These are phyloP conservation scores for Mobula hypostoma DNA, from an alignment of 2,113 vertebrate species.

Conservation along the genomic window DNA sequence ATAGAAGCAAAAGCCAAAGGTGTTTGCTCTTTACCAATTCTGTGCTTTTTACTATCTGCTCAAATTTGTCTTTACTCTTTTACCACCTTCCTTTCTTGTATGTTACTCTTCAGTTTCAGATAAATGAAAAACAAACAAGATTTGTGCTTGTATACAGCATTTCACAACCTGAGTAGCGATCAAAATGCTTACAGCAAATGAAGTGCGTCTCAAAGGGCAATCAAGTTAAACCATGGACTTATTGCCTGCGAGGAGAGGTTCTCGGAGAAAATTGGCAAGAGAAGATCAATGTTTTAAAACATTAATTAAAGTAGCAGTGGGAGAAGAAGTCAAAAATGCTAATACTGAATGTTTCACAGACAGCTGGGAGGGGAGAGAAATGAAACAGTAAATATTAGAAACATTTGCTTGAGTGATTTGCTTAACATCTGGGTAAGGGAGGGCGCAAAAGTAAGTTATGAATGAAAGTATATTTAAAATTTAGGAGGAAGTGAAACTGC, in stretches of 20 bases:
- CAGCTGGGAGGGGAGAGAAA: slow-evolving; percentile 32
- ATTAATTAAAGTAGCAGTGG: neutral
- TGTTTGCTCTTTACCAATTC: neutral
- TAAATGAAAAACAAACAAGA: neutral
- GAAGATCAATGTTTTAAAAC: neutral
- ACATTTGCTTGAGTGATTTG: slow-evolving; percentile 23
- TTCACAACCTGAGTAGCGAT: neutral
- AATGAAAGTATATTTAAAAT: slow-evolving; percentile 33
- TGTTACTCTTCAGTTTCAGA: neutral
- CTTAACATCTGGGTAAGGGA: slow-evolving; percentile 12
- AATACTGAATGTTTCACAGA: neutral
- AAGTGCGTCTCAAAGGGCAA: neutral
- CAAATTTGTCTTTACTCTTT: neutral
- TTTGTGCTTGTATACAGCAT: neutral
- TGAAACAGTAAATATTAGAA: slow-evolving; percentile 37
- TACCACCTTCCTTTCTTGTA: neutral
- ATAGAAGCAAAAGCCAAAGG: neutral
- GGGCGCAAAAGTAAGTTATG: slow-evolving; percentile 12
- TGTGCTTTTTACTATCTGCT: neutral
- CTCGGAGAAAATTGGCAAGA: no score
- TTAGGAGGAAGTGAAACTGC: slow-evolving; percentile 31
- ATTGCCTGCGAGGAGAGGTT: neutral
- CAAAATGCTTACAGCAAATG: neutral
- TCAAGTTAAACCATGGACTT: neutral
- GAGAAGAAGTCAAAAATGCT: neutral